Evolutionary conservation across 2,888 invertebrate genomes (phyloP).

Genomic region (Gari tellinella): DNA sequence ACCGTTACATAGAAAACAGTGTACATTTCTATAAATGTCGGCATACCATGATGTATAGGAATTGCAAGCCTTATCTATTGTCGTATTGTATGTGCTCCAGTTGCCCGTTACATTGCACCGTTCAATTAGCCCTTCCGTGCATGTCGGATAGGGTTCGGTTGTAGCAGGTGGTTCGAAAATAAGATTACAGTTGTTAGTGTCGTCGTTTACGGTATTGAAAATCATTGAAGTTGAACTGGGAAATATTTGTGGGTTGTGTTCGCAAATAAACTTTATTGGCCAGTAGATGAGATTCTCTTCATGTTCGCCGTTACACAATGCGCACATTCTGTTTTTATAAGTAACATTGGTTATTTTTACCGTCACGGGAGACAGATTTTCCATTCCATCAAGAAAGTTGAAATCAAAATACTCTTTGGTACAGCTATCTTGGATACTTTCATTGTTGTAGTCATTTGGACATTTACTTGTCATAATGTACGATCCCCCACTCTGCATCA

Average conservation of each 20-base stretch:
- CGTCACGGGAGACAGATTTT: neutral
- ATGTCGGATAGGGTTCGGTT: neutral
- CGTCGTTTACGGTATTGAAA: neutral
- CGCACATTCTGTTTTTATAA: slow-evolving; percentile 19
- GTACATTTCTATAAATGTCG: neutral
- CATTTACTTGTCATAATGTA: neutral
- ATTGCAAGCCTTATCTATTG: slow-evolving; percentile 7
- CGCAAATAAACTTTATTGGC: slow-evolving; percentile 6
- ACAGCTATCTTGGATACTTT: neutral
- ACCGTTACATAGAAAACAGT: slow-evolving; percentile 20
- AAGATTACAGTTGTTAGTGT: neutral
- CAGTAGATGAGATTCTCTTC: neutral
- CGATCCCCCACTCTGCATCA: neutral
- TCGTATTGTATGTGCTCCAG: neutral
- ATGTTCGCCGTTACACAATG: slow-evolving; percentile 1
- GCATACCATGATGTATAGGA: slow-evolving; percentile 15
- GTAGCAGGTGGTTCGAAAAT: neutral
- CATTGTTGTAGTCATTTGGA: slow-evolving; percentile 2
- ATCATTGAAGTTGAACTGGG: neutral
- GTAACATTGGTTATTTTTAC: neutral
- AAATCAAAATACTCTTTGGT: slow-evolving; percentile 8
- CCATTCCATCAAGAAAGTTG: neutral
- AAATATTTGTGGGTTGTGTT: neutral
- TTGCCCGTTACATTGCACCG: slow-evolving; percentile 12
- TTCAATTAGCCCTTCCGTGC: neutral